Evolutionary conservation across 2,888 invertebrate species (phyloP), one percentile per base, ranked within the genome.

Genomic region (Pterobdella sp.): DNA sequence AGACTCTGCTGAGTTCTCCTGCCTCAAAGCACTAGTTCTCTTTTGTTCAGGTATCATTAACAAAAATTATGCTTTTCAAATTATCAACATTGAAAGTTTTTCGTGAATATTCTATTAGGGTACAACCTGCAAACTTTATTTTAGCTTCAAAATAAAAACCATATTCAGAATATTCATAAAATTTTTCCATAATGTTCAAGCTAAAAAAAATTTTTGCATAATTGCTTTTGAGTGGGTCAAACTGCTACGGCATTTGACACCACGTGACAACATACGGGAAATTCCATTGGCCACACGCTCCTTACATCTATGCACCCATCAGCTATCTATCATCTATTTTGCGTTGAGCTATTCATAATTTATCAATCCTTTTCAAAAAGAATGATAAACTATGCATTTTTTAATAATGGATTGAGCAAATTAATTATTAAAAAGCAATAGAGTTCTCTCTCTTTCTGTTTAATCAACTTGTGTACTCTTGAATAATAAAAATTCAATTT

Each of bases 11-110:
- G 96, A 97, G 87, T 97, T 95, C 87, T 93, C 93, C 86, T 97
- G 96, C 87, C 89, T 97, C 85, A 97, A 97, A 88, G 96, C 96
- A 82, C 94, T 97, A 87, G 94, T 95, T 83, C 90, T 97, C 85
- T 97, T 96, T 88, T 94, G 94, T 85, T 93, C 96, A 88, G 96
- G 96, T 97, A 89, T n/a, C n/a, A n/a, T n/a, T n/a, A n/a, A n/a
- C n/a, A n/a, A n/a, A n/a, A n/a, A 90, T 91, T 88, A n/a, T n/a
- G n/a, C n/a, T n/a, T n/a, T n/a, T n/a, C 7, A 10, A 18, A 14
- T 29, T 29, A 22, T 22, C 14, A 14, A 64, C 22, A 22, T 14
- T 29, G 14, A 64, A 22, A 22, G 18, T 14, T 64, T 18, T 18
- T 64, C 14, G 65, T 18, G 65, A 35, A 29, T 18, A 22, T 22